Evolutionary conservation across 2,113 vertebrate genomes (phyloP), one percentile per base, ranked within the genome.

Genomic region (Lamprologus tigripictilis): DNA sequence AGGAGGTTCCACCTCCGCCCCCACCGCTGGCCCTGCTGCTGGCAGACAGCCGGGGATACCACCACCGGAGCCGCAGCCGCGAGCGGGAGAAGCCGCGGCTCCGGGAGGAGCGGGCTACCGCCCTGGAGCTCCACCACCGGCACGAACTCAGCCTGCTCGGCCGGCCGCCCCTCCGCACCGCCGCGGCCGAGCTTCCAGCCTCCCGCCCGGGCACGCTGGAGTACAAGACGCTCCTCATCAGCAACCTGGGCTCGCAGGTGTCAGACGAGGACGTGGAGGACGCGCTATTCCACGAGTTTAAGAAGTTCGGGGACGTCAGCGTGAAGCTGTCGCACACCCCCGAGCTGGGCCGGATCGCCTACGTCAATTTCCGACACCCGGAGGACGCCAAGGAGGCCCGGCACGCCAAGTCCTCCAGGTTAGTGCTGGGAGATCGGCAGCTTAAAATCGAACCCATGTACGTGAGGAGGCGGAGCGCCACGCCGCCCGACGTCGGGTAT

Each of bases 371-470:
- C 90, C 96, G 98, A 47, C 98, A 98, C 84, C 97, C 98, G 1
- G 98, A 98, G 89, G 98, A 98, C 61, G 98, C 98, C n/a, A 97
- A 98, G 17, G 98, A 99, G 63, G 98, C 98, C 23, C 92, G 98
- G 63, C 98, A 98, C 84, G 97, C 98, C 63, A 97, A 98, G 86
- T 92, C 95, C 6, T 96, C 97, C 82, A 95, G 98, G 94, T 94
- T 99, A 51, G 96, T 98, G 12, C 95, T 99, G 13, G 98, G 98
- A 1, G 98, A 99, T 3, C 97, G 98, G 0, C 98, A 97, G 31
- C 97, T 99, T 6, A 98, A 98, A 76, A 97, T 99, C 21, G 98
- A 99, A 66, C 98, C 98, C 2, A 98, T 99, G 89, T 99, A 99
- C 80, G 96, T 97, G 4, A 86, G 97, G 57, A 92, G 96, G 82